Conservation (phyloP, 2,113 vertebrate genomes). For the Cryptotis parvus region DNA sequence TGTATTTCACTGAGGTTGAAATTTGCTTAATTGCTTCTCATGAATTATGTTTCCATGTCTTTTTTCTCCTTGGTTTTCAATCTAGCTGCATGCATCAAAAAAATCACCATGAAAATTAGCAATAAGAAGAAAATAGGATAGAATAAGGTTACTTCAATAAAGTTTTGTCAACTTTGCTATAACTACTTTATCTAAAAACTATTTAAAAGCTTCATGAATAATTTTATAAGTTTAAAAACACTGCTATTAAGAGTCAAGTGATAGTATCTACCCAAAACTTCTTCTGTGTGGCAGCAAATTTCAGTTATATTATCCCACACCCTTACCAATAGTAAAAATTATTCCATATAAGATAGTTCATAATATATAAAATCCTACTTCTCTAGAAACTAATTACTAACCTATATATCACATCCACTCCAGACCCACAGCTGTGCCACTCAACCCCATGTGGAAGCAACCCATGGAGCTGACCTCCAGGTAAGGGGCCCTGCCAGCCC, state of each 20-base stretch:
- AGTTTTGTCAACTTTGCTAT: not conserved
- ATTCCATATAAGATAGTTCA: not conserved
- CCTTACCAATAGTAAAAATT: not conserved
- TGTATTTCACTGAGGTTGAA: not conserved
- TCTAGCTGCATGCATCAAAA: not conserved
- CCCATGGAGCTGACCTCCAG: too few relatives aligned
- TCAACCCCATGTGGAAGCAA: too few relatives aligned
- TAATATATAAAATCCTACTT: not conserved
- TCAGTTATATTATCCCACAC: not conserved
- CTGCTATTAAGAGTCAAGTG: not conserved
- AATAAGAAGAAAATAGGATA: not conserved
- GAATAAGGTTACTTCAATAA: not conserved
- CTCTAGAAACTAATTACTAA: not conserved
- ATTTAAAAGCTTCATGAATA: not conserved
- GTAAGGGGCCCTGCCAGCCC: too few relatives aligned
- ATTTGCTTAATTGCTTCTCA: not conserved
- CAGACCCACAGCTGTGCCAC: too few relatives aligned
- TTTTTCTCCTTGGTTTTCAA: not conserved
- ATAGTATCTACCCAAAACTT: not conserved
- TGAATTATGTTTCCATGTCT: not conserved
- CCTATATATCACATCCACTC: too few relatives aligned
- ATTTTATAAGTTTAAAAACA: not conserved
- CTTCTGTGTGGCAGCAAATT: not conserved
- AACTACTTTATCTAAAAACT: not conserved
- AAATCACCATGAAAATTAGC: not conserved